A percentile compares a stretch with the other conserved stretches of the same genome.
These are phyloP conservation scores for Setophaga petechia DNA, from an alignment of 2,113 vertebrate species.

Conservation along the genomic window DNA sequence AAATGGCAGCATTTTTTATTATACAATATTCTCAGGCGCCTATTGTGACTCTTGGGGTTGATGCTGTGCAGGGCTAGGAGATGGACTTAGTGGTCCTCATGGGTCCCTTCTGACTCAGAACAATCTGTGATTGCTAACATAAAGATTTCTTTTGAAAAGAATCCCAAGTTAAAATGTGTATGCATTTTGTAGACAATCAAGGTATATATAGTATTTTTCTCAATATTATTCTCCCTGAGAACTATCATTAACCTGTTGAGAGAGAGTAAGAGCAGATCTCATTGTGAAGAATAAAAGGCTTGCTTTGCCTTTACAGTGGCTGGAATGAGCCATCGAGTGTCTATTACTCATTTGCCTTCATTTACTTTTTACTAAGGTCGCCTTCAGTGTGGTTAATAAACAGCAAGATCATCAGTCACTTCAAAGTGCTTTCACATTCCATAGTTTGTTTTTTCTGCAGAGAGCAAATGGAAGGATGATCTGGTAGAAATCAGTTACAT, in stretches of 20 bases:
- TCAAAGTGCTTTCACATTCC: constrained; percentile 34
- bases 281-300: neutral
- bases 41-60: neutral
- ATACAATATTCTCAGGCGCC: neutral
- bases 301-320: neutral
- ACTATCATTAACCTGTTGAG: neutral
- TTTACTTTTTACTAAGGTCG: neutral
- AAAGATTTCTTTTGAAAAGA: neutral
- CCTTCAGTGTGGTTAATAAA: constrained; percentile 34
- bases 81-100: accelerated
- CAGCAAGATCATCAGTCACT: constrained; percentile 51
- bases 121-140: neutral
- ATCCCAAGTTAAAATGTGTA: neutral
- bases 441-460: constrained; percentile 49
- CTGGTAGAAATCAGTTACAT: constrained; percentile 51
- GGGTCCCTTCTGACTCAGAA: neutral
- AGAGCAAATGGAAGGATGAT: constrained; percentile 36
- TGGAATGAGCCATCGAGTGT: neutral
- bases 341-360: neutral
- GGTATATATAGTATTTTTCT: neutral
- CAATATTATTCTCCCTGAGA: neutral
- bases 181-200: neutral
- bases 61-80: neutral
- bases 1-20: neutral
- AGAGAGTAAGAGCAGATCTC: neutral